phyloP scores from a whole-genome alignment of 1,140 invertebrate species.

The Cydia fagiglandana region DNA sequence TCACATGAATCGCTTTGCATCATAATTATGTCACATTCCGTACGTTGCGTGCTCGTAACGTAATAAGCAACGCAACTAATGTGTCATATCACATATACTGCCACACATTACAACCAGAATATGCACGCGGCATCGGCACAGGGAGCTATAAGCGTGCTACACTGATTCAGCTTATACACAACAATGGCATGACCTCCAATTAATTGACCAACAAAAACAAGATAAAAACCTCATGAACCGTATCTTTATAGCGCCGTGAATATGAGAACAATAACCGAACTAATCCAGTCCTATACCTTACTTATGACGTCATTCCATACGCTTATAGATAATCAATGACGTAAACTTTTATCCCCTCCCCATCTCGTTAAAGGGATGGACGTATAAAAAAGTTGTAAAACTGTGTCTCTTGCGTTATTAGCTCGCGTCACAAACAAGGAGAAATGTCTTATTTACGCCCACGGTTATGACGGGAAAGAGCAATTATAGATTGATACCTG shows the following conservation, averaged over 20 bases:
- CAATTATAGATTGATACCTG: not conserved
- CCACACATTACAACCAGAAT: not conserved
- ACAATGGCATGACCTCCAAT: not conserved
- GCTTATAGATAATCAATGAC: conserved; percentile 31
- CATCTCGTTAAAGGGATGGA: conserved; percentile 25
- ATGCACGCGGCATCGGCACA: too few relatives aligned
- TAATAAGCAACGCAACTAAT: not conserved
- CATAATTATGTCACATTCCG: too few relatives aligned
- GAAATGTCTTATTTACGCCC: conserved; percentile 5
- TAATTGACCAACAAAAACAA: conserved; percentile 19
- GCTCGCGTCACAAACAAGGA: conserved; percentile 9
- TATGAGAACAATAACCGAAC: conserved; percentile 29
- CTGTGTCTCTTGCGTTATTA: conserved; percentile 25
- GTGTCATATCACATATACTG: not conserved
- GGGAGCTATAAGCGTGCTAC: too few relatives aligned
- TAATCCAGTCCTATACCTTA: conserved; percentile 22
- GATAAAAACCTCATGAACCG: conserved; percentile 14
- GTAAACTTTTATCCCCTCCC: conserved; percentile 29
- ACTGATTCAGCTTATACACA: not conserved
- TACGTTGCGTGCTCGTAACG: not conserved
- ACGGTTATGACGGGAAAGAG: not conserved
- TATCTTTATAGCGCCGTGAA: conserved; percentile 28
- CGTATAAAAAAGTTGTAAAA: conserved; percentile 32
- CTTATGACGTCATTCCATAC: conserved; percentile 23
- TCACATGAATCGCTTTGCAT: too few relatives aligned